Evolutionary conservation across 1,140 invertebrate genomes (phyloP), one percentile per base, ranked within the genome.

Genomic region (Leptopilina clavipes): DNA sequence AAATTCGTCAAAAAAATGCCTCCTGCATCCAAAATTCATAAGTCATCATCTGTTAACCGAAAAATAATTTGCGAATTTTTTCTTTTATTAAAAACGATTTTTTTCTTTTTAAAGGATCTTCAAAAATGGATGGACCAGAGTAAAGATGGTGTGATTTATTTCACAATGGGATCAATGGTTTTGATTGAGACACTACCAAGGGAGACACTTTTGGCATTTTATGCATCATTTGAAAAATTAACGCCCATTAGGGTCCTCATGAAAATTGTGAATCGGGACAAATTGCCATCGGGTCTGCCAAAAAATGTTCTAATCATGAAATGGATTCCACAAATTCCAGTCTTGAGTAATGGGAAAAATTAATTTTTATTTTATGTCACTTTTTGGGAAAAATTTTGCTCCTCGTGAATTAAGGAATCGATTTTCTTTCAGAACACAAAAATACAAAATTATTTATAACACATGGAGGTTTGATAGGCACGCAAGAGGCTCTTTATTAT

Each of bases 401-500:
- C n/a, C n/a, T n/a, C n/a, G n/a, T n/a, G n/a, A n/a, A n/a, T n/a
- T n/a, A 31, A 31, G 5, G 25, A 31, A 31, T 31, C 25, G 14
- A 45, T 52, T 3, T 52, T 40, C 9, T 17, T 52, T 17, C 48
- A 52, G 89, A 88, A 12, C 88, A 89, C 54, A 81, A 77, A 17
- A 89, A 89, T 22, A 40, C 86, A n/a, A 90, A 91, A 74, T 92
- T 92, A 0, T 96, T 96, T 77, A 92, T 96, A 75, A 93, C 94
- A 0, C 95, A 97, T 80, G 94, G 93, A 18, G 95, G 95, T 0
- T 91, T 95, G 45, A 91, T 95, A 83, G 93, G 95, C 14, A 93
- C 92, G 0, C 94, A 93, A 48, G 95, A 97, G 86, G 93, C 94
- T 7, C 91, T 95, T 59, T 93, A 94, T 81, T 94, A 92, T 80